phyloP scores from a whole-genome alignment of 1,140 invertebrate genomes.

The Magallana angulata region DNA sequence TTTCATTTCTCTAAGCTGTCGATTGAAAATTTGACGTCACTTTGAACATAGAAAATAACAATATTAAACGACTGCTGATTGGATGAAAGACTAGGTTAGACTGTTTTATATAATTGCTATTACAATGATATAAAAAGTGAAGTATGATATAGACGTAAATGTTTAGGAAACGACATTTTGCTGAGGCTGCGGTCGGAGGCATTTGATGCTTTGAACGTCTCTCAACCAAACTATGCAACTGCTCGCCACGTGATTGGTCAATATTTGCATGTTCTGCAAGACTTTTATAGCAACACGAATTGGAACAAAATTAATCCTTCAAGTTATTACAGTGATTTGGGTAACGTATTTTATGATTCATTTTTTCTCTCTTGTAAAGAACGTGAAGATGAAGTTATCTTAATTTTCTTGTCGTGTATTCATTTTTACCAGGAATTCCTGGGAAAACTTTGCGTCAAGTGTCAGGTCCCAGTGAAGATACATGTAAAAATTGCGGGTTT shows the following conservation, averaged over 20 bases:
- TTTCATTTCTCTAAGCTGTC: too few relatives aligned
- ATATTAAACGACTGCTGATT: too few relatives aligned
- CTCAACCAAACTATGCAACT: slow-evolving; percentile 26
- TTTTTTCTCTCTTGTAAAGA: not conserved
- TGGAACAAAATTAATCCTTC: slow-evolving; percentile 40
- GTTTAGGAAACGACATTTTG: not conserved
- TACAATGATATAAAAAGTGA: too few relatives aligned
- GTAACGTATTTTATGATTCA: not conserved
- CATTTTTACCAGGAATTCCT: not conserved
- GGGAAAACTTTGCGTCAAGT: not conserved
- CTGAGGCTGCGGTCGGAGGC: not conserved
- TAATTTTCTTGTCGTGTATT: not conserved
- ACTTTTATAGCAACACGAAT: slow-evolving; percentile 57
- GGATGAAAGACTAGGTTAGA: too few relatives aligned
- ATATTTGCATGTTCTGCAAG: slow-evolving; percentile 51
- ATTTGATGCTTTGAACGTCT: slow-evolving; percentile 18
- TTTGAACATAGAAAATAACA: too few relatives aligned
- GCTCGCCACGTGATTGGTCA: slow-evolving; percentile 45
- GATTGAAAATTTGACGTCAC: too few relatives aligned
- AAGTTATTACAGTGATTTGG: slow-evolving; percentile 23
- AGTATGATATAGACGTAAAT: too few relatives aligned
- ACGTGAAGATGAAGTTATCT: not conserved
- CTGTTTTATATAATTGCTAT: too few relatives aligned
- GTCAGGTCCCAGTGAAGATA: not conserved
- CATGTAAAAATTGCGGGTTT: slow-evolving; percentile 45